Evolutionary conservation across 2,113 vertebrate genomes (phyloP).

Genomic region (Chelonoidis abingdonii): DNA sequence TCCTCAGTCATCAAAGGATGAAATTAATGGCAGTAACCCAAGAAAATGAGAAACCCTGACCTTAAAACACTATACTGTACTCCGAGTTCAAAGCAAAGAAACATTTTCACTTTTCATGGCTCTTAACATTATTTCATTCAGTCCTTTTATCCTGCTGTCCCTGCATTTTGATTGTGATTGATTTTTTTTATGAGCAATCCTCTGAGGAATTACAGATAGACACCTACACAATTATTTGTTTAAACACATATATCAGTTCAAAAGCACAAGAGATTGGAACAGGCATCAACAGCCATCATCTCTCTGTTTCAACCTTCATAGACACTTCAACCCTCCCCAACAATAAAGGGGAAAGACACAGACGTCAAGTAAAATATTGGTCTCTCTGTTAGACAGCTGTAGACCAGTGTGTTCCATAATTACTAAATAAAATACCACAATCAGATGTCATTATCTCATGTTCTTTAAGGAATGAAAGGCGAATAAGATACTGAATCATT

Average conservation of each 20-base stretch:
- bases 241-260: not conserved
- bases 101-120: not conserved
- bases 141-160: not conserved
- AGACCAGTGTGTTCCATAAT: not conserved
- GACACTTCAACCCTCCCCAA: not conserved
- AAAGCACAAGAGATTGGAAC: not conserved
- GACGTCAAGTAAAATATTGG: not conserved
- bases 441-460: not conserved
- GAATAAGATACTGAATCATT: not conserved
- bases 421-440: not conserved
- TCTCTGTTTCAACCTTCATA: not conserved
- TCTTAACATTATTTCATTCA: not conserved
- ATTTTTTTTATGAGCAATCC: not conserved
- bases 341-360: not conserved
- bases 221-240: not conserved
- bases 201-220: not conserved
- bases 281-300: not conserved
- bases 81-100: not conserved
- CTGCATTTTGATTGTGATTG: not conserved
- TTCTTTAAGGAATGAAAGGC: not conserved
- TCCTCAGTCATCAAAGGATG: not conserved
- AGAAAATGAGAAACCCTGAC: not conserved
- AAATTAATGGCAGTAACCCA: not conserved
- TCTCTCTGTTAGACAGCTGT: not conserved
- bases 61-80: too few species aligned